A percentile compares a stretch with the other conserved stretches of the same genome.
phyloP scores from a whole-genome alignment of 2,113 vertebrate species.

The Rallus limicola region DNA sequence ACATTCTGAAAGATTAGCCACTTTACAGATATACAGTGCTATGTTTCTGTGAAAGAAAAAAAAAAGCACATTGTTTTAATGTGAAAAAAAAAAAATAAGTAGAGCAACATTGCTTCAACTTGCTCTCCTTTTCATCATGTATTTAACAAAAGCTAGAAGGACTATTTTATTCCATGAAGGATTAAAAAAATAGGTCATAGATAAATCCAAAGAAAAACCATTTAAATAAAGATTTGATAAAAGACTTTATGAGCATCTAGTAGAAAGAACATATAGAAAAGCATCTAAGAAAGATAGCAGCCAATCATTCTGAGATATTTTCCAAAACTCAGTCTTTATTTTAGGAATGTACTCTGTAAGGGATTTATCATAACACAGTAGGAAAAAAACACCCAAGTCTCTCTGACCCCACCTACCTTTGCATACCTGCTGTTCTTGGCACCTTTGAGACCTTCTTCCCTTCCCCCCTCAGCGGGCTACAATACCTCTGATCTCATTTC shows the following conservation, averaged over 20 bases:
- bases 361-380: not conserved
- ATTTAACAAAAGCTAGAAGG: not conserved
- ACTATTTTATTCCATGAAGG: not conserved
- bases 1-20: not conserved
- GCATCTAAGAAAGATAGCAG: not conserved
- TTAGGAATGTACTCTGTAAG: not conserved
- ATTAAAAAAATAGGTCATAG: constrained; percentile 38
- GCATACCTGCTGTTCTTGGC: not conserved
- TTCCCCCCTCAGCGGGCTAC: not conserved
- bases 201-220: constrained; percentile 24
- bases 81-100: not conserved
- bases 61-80: not conserved
- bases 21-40: not conserved
- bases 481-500: not conserved
- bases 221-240: constrained; percentile 51
- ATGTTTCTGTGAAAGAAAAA: not conserved
- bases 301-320: not conserved
- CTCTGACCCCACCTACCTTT: not conserved
- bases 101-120: not conserved
- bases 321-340: not conserved
- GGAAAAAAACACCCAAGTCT: not conserved
- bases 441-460: not conserved
- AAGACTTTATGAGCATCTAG: not conserved
- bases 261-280: not conserved
- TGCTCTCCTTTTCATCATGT: not conserved